Base-by-base conservation (phyloP, 2,113 vertebrate species). In the Chaetodon auriga region DNA sequence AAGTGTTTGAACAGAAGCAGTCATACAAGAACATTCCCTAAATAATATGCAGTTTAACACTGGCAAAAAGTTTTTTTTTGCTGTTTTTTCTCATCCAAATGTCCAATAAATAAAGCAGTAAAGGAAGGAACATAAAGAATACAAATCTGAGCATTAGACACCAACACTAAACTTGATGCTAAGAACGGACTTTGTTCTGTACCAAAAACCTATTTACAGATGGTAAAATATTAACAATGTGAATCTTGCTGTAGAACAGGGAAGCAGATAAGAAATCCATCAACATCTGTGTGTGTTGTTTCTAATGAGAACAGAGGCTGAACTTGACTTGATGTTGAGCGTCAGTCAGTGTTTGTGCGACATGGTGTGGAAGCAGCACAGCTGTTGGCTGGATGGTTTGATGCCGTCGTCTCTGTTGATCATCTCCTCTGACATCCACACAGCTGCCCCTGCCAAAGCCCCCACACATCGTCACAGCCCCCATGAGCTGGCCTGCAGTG, bases 341-440 rank as follows among this genome's bases (percentile, higher is more conserved):
- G 78, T 63, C 82, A 77, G 53, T 15, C 55, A 30, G 38, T 70
- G 78, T 78, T 86, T 65, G 72, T 77, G 51, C 18, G 68, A 72
- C 48, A 60, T 62, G 71, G 13, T 36, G 80, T 78, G 41, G 83
- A 84, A 69, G 75, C 71, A 62, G 35, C 75, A 63, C 81, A 81
- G 80, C 85, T 85, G 86, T 86, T 83, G 66, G 73, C 79, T 68
- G 69, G 69, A 78, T 81, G 69, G 54, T 78, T 84, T 68, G 81
- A 83, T 54, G 60, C 61, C 74, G 81, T 85, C 71, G 48, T 55
- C 23, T 84, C 70, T 72, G 68, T 63, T 72, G 80, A 87, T 85
- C 61, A 80, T 41, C 66, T 66, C 78, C 57, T 88, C 62, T 77
- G 72, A 86, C 68, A 79, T 65, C 49, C 13, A 23, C 66, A 62